phyloP scores from a whole-genome alignment of 2,888 invertebrate genomes.

The Heteropelma amictum region DNA sequence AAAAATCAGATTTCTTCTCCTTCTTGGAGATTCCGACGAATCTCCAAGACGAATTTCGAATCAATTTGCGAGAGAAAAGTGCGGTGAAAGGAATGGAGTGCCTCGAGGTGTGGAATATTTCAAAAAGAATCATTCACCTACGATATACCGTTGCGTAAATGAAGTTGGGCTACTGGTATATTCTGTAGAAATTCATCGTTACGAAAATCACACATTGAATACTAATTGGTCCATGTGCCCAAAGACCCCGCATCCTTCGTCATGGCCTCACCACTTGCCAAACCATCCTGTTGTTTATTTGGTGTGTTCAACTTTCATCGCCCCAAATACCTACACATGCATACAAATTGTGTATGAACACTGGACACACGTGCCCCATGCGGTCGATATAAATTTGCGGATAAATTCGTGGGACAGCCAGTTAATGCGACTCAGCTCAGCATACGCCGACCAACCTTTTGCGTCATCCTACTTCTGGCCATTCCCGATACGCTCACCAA shows the following conservation, averaged over 20 bases:
- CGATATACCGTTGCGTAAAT: too few species aligned
- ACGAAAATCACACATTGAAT: conserved; percentile 68
- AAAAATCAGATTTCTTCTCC: conserved; percentile 4
- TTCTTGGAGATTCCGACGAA: neutral
- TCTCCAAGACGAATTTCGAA: too few species aligned
- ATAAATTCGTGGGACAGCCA: conserved; percentile 72
- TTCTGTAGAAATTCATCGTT: too few species aligned
- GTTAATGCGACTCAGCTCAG: conserved; percentile 64
- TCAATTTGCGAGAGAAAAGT: neutral
- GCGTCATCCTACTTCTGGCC: conserved; percentile 1
- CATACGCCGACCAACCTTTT: conserved; percentile 13
- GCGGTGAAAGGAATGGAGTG: neutral
- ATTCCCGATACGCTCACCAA: conserved; percentile 48
- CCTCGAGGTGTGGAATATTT: neutral
- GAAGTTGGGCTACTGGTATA: too few species aligned
- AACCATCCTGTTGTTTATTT: conserved; percentile 60
- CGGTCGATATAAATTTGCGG: conserved; percentile 70
- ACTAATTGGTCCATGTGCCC: conserved; percentile 68
- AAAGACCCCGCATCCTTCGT: conserved; percentile 37
- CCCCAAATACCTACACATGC: conserved; percentile 29
- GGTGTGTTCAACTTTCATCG: conserved; percentile 69
- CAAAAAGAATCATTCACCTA: too few species aligned
- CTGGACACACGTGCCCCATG: too few species aligned
- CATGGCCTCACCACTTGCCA: conserved; percentile 33
- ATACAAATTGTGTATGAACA: too few species aligned